phyloP scores from a whole-genome alignment of 2,113 vertebrate species.

The Nothocercus julius region DNA sequence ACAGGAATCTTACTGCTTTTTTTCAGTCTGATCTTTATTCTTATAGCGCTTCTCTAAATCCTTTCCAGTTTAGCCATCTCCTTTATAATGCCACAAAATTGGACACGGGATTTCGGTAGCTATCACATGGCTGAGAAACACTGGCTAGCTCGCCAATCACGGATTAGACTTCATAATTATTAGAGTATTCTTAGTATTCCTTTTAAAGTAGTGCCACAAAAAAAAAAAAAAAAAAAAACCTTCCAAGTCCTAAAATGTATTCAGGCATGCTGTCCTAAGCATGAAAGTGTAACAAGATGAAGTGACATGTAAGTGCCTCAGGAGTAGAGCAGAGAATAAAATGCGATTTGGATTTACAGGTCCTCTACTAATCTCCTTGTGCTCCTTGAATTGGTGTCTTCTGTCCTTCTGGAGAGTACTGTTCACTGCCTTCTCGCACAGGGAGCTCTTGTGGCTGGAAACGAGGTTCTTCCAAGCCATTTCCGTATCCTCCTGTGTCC shows the following conservation, averaged over 20 bases:
- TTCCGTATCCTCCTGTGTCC: not conserved
- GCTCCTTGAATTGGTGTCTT: accelerated
- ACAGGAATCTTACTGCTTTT: not conserved
- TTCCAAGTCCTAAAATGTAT: not conserved
- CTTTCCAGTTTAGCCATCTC: not conserved
- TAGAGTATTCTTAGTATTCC: not conserved
- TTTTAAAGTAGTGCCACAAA: not conserved
- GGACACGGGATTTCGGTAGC: not conserved
- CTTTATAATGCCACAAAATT: not conserved
- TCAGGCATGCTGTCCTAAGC: not conserved
- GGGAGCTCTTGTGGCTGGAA: not conserved
- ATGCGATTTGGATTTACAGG: not conserved
- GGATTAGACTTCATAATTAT: not conserved
- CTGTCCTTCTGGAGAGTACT: not conserved
- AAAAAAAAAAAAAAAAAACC: not conserved
- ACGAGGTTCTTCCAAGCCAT: not conserved
- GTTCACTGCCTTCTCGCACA: not conserved
- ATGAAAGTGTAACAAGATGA: not conserved
- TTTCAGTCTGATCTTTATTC: not conserved
- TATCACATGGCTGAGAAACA: not conserved
- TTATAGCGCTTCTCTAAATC: not conserved
- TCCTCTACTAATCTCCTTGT: not conserved
- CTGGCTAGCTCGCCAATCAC: not conserved
- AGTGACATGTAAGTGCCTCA: not conserved
- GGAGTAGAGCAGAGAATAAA: not conserved